Base-by-base conservation (phyloP, 2,797 vertebrate genomes). In the Peromyscus eremicus region DNA sequence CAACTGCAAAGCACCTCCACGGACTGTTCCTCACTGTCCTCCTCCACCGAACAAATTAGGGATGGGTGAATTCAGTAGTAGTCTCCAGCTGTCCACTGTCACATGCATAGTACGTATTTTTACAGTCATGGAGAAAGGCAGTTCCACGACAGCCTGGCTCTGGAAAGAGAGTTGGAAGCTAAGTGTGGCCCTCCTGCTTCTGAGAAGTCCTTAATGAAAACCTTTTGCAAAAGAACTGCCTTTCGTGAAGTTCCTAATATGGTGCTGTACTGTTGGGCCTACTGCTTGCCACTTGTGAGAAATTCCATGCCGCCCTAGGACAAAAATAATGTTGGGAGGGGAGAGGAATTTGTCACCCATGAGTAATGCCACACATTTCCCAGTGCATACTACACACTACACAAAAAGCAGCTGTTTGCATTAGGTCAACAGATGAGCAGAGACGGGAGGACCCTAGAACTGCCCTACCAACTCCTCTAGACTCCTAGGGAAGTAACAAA, bases 201-300 rank as follows among this genome's bases (percentile, higher is more conserved):
- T 92, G 95, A 82, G 86, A 96, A 95, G 70, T 86, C 62, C 89
- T 95, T 96, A 97, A 95, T 91, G 71, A 97, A 97, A 98, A 96
- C 71, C 83, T 96, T 97, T 97, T 84, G 32, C 76, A 91, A 89
- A 85, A 94, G 19, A 89, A 81, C 25, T 29, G 85, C 90, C 93
- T 96, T 66, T 79, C 9, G 6, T 96, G 70, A 97, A 95, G 43
- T 92, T 91, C 88, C 94, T 90, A 95, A 95, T 79, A 93, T 73
- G 64, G 85, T 49, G 52, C 80, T 92, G 19, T 37, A 91, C 43
- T 49, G 37, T 70, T 64, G 68, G 84, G 43, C 57, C 49, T 64
- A 90, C 70, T 77, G 81, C 68, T 90, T 83, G 19, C 86, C 92
- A 97, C 86, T 96, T 95, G n/a, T 86, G 52, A 95, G 82, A 94